A percentile compares a stretch with the other conserved stretches of the same genome.
These are phyloP conservation scores for Vandiemenella viatica DNA, from an alignment of 2,888 invertebrate genomes.

Conservation along the genomic window DNA sequence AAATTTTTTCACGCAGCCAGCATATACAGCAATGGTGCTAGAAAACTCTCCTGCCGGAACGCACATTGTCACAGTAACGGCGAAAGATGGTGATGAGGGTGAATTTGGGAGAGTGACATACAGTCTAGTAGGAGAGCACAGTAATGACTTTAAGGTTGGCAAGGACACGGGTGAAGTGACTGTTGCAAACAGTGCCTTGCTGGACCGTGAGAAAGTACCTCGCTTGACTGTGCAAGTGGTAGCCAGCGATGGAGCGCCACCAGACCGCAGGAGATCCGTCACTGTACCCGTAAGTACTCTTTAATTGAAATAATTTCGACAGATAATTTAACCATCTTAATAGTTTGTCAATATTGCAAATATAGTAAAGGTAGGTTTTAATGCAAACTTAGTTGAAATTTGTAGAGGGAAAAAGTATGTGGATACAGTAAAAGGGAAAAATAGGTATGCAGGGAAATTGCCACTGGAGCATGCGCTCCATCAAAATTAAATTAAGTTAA, in stretches of 20 bases:
- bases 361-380: too few species aligned
- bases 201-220: constrained; percentile 62
- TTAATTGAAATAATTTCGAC: too few species aligned
- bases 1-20: too few species aligned
- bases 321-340: too few species aligned
- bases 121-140: constrained; percentile 57
- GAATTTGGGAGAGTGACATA: constrained; percentile 65
- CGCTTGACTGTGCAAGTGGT: constrained; percentile 61
- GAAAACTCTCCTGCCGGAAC: constrained; percentile 66
- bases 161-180: constrained; percentile 56
- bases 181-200: constrained; percentile 50
- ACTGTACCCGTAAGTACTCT: constrained; percentile 49
- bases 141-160: constrained; percentile 57
- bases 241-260: constrained; percentile 66
- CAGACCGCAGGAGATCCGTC: constrained; percentile 49
- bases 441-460: too few species aligned
- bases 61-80: constrained; percentile 53
- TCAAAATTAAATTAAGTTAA: too few species aligned
- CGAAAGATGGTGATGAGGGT: constrained; percentile 64
- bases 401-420: too few species aligned
- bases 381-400: too few species aligned
- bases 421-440: too few species aligned
- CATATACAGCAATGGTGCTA: constrained; percentile 53
- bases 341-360: too few species aligned
- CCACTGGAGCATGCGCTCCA: too few species aligned